These are phyloP conservation scores for Scalopus aquaticus DNA, from an alignment of 2,113 vertebrate species.

Conservation along the genomic window DNA sequence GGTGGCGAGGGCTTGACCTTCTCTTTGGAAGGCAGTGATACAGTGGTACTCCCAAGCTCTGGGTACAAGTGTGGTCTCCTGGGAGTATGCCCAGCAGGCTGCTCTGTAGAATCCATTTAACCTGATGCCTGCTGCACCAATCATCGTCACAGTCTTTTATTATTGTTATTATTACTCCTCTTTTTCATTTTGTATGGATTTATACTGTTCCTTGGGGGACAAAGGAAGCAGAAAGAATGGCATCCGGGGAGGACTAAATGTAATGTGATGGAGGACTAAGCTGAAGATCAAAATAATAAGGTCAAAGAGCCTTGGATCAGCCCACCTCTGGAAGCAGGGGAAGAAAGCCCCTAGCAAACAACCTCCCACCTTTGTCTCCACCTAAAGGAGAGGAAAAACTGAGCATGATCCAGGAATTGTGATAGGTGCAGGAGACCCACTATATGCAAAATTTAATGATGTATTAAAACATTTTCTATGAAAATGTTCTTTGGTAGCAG, in stretches of 20 bases:
- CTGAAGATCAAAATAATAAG: not conserved
- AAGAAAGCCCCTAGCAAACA: not conserved
- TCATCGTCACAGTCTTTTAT: not conserved
- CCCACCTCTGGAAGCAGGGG: not conserved
- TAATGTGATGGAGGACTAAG: not conserved
- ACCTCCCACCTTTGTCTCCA: conserved; percentile 12
- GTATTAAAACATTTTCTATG: not conserved
- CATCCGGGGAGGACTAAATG: not conserved
- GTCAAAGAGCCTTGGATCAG: not conserved
- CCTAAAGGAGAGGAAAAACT: not conserved
- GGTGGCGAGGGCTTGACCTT: not conserved
- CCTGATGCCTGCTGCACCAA: not conserved
- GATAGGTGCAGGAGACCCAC: not conserved
- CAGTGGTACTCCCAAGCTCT: not conserved
- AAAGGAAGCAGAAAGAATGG: conserved; percentile 1
- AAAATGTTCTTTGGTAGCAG: not conserved
- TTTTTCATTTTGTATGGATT: conserved; percentile 35
- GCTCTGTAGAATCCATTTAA: not conserved
- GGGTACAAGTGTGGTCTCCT: not conserved
- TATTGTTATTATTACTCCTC: not conserved
- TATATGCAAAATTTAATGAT: conserved; percentile 4
- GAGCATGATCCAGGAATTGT: not conserved
- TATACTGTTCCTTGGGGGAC: not conserved
- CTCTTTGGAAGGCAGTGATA: not conserved
- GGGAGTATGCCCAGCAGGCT: not conserved